Base-by-base conservation (phyloP, 2,888 invertebrate species). In the Branchipolynoe longqiensis region DNA sequence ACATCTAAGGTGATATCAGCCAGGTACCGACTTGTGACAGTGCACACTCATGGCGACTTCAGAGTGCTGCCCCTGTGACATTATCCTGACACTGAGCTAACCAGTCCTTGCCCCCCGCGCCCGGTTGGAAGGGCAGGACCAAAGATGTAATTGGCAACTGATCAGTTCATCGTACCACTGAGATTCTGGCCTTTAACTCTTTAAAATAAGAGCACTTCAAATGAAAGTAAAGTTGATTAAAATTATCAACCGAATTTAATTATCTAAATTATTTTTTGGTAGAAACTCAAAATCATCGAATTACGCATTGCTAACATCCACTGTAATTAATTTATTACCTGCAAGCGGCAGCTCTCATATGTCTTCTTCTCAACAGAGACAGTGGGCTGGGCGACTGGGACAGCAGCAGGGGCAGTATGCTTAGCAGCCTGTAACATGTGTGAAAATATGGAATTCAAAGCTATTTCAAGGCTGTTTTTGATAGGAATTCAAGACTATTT, bases 321-420 rank as follows among this genome's bases (percentile, higher is more conserved):
- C 18, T 48, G 18, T 48, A 48, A 48, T 48, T 12, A 48, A 48
- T 48, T 12, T 48, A 62, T 36, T 14, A 95, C 95, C 94, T 95
- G 97, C 88, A 97, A 94, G 91, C 95, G 95, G 22, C 96, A 96
- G 92, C 96, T 95, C 56, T 94, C 95, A 90, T 96, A 96, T 89
- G 95, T 95, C 91, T 95, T 96, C 84, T 91, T 90, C 74, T 90
- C 87, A 25, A 88, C 90, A 40, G 88, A 56, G 36, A 89, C 81
- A 14, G 89, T 78, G 0, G 85, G 69, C 8, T 86, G 81, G 36
- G 85, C 73, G 33, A 87, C 64, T 36, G 85, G 59, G 78, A 78
- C 81, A 69, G 74, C 74, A 38, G 85, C 40, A 38, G 84, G 33
- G 62, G 31, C 0, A 91, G 84, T 82, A 87, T 89, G 56, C 82